Evolutionary conservation across 2,888 invertebrate species (phyloP), one percentile per base, ranked within the genome.

Genomic region (Temnothorax unifasciatus): DNA sequence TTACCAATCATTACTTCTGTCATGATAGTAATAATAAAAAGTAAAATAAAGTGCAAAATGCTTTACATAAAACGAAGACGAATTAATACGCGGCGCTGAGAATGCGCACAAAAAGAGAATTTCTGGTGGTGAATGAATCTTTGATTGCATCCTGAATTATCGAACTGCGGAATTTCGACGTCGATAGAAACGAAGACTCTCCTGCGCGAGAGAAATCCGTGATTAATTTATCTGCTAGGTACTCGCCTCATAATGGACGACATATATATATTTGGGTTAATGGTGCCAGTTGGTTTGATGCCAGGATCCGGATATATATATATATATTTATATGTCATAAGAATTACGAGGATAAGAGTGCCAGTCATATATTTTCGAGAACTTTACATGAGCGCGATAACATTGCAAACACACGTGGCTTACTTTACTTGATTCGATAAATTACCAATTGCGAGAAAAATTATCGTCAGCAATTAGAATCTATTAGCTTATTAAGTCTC

Each of bases 191-290:
- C 82, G 84, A 84, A 79, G 83, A 75, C 83, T 15, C 54, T 29
- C 29, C 29, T 81, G 74, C 57, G 81, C 64, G 71, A 52, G 69
- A 82, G 82, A 73, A 77, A 18, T 57, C 50, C 50, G 63, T 88
- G 86, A 87, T 87, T 88, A 88, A 90, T 90, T 90, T 88, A 90
- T 85, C 82, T 73, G 57, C 76, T 79, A 59, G 77, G 57, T 86
- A 83, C 63, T 81, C 84, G 82, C 82, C 76, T 89, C 74, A 77
- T 90, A 86, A 87, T 87, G 87, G 83, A 86, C 76, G 71, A 59
- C 83, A 88, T 77, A 85, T 85, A 85, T 85, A 89, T 85, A 90
- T 90, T 89, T 90, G 83, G 90, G 90, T 90, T 90, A 90, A 90
- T 90, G 88, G 86, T 88, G 87, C 84, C 85, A 89, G 87, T 75